Evolutionary conservation across 2,888 invertebrate species (phyloP).

Genomic region (Drosophila nigritarsus): DNA sequence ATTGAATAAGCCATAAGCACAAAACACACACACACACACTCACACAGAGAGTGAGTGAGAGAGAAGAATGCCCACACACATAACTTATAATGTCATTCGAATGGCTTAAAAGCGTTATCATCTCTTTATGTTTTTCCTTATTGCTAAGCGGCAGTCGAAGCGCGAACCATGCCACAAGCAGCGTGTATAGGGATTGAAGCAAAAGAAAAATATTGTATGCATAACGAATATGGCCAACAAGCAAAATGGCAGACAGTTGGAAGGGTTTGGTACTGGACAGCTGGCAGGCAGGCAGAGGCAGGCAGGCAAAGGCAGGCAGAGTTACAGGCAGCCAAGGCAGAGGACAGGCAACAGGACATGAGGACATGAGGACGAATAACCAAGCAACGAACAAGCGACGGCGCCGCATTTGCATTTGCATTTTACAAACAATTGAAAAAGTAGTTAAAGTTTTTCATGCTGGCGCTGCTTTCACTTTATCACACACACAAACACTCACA

Average conservation of each 20-base stretch:
- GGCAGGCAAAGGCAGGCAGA: not conserved
- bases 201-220: constrained; percentile 65
- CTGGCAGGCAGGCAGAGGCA: constrained; percentile 14
- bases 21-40: constrained; percentile 8
- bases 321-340: not conserved
- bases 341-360: constrained; percentile 42
- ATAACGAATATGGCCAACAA: constrained; percentile 65
- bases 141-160: constrained; percentile 57
- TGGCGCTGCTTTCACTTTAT: constrained; percentile 68
- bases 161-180: constrained; percentile 24
- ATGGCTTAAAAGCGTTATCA: constrained; percentile 69
- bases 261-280: constrained; percentile 16
- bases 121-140: constrained; percentile 69
- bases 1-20: constrained; percentile 69
- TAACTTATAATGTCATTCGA: constrained; percentile 70
- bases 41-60: constrained; percentile 3
- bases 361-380: constrained; percentile 40
- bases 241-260: constrained; percentile 62
- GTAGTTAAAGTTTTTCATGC: constrained; percentile 78
- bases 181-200: not conserved
- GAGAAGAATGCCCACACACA: constrained; percentile 31
- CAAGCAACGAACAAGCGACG: constrained; percentile 31
- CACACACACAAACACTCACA: constrained; percentile 42
- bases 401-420: constrained; percentile 70
- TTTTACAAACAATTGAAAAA: constrained; percentile 80